phyloP scores from a whole-genome alignment of 2,113 vertebrate species.

The Xenopus laevis region DNA sequence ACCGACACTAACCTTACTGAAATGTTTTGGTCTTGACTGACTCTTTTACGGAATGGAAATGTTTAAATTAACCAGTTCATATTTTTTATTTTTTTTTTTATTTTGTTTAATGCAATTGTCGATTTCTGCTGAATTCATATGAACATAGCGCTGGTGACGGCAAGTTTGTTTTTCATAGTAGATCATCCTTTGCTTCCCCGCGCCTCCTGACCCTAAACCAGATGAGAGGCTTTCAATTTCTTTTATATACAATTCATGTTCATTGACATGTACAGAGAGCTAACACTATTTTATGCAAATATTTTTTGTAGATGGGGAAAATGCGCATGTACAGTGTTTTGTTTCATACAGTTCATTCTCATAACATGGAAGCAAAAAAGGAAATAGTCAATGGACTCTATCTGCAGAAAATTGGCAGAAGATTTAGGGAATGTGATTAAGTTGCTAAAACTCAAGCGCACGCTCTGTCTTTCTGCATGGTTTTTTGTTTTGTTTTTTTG shows the following conservation, averaged over 20 bases:
- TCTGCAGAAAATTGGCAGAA: conserved; percentile 71
- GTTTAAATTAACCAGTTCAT: conserved; percentile 69
- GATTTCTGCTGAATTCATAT: conserved; percentile 83
- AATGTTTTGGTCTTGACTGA: conserved; percentile 87
- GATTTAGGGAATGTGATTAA: conserved; percentile 66
- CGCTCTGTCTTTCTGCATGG: conserved; percentile 87
- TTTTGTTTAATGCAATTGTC: conserved; percentile 78
- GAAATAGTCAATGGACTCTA: conserved; percentile 73
- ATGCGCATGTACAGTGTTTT: conserved; percentile 83
- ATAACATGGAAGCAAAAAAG: conserved; percentile 49
- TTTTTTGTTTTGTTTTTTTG: conserved; percentile 54
- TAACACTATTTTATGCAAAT: conserved; percentile 96
- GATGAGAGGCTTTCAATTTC: conserved; percentile 53
- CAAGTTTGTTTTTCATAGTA: conserved; percentile 67
- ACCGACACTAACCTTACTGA: conserved; percentile 95
- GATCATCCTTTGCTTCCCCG: conserved; percentile 68
- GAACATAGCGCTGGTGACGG: conserved; percentile 75
- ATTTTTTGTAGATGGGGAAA: conserved; percentile 83
- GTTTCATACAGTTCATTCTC: conserved; percentile 74
- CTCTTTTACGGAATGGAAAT: conserved; percentile 65
- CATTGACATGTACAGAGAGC: conserved; percentile 92
- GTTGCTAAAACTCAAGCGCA: conserved; percentile 75
- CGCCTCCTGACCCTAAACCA: conserved; percentile 68
- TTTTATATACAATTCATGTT: conserved; percentile 74
- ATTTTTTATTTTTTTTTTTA: conserved; percentile 47